Conservation (phyloP, 1,140 invertebrate genomes). For the Drosophila hydei region DNA sequence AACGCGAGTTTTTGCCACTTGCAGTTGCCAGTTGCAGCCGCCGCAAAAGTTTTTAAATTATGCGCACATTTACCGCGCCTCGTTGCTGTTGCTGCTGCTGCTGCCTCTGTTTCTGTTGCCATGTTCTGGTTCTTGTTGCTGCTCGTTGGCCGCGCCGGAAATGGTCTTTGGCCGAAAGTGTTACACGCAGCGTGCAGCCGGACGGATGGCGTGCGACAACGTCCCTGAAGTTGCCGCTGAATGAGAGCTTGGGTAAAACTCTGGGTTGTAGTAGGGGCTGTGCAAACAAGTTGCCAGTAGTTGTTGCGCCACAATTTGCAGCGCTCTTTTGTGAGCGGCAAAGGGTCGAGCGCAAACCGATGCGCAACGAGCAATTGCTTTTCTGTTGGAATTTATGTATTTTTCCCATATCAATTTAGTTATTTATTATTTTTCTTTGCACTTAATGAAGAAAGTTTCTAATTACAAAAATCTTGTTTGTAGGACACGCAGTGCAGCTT, state of each 20-base stretch:
- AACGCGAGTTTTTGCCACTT: conserved; percentile 70
- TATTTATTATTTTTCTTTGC: conserved; percentile 70
- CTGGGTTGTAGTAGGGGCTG: conserved; percentile 1
- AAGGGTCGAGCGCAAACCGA: background rate
- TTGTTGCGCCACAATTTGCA: conserved; percentile 69
- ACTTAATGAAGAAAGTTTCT: conserved; percentile 79
- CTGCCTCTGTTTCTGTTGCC: conserved; percentile 29
- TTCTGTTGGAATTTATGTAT: conserved; percentile 66
- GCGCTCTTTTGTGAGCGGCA: conserved; percentile 13
- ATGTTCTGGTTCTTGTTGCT: conserved; percentile 25
- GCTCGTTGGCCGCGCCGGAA: conserved; percentile 62
- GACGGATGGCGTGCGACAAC: conserved; percentile 28
- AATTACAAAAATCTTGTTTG: conserved; percentile 60
- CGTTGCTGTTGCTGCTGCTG: conserved; percentile 18
- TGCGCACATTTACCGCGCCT: conserved; percentile 71
- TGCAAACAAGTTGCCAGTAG: conserved; percentile 60
- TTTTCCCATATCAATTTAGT: conserved; percentile 73
- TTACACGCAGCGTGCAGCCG: conserved; percentile 58
- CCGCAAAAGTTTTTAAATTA: conserved; percentile 80
- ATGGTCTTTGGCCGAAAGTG: conserved; percentile 80
- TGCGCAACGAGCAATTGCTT: conserved; percentile 20
- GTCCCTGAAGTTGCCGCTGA: background rate
- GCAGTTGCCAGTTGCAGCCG: conserved; percentile 75
- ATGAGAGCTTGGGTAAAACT: conserved; percentile 12
- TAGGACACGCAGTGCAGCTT: conserved; percentile 75